Base-by-base conservation (phyloP, 2,888 invertebrate genomes). In the Arctia plantaginis region DNA sequence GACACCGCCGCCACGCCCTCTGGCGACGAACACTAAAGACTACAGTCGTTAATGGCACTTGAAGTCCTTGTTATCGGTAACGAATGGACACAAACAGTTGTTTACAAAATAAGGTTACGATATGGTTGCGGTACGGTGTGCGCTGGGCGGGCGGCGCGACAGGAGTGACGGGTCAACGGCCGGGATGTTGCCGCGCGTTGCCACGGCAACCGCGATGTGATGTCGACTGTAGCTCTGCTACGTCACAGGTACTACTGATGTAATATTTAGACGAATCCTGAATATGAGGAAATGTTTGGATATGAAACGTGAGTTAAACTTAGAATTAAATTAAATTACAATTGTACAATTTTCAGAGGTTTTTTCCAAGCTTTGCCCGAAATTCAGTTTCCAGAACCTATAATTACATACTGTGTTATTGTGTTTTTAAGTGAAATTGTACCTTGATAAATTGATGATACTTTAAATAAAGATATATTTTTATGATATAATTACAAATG, bases 161-260 rank as follows among this genome's bases (percentile, higher is more conserved):
- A 83, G 78, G 79, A 81, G 75, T 84, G 86, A 59, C 83, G 81
- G 91, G 90, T 90, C 91, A 88, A 88, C 86, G 92, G 75, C 86
- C 91, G 86, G 74, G 80, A 78, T 89, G 89, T 88, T 86, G 84
- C 82, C 86, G 87, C 82, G 83, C 88, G 92, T 92, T 82, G 90
- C 80, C 87, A 91, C 91, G 88, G 81, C 84, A 78, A 92, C 91
- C 80, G 77, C 89, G 88, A 89, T 88, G 79, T 84, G 72, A 66
- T 66, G 84, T 55, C 87, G 88, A 89, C 44, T 66, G 51, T 69
- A 70, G 66, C 18, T 18, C 35, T 35, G 47, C 23, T 20, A 75
- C 30, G 41, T n/a, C 66, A 65, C 73, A 70, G 55, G 69, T 51
- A n/a, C 12, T 51, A 69, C 12, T n/a, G n/a, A 55, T 55, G 55